Evolutionary conservation across 1,140 invertebrate genomes (phyloP).

Genomic region (Thaumatotibia leucotreta): DNA sequence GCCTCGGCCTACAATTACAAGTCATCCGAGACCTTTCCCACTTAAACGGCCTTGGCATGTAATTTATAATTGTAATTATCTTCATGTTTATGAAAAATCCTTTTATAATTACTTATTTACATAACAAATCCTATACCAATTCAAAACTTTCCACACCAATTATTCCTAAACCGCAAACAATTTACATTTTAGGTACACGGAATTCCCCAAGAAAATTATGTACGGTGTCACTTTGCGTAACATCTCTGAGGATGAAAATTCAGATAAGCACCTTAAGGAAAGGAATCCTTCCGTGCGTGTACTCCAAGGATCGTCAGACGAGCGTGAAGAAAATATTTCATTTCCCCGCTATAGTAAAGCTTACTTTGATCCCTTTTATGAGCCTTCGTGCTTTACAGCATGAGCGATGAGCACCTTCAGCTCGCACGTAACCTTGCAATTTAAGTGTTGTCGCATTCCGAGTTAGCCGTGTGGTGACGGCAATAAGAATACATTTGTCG

Average conservation of each 20-base stretch:
- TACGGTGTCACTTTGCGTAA: conserved; percentile 12
- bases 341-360: conserved; percentile 49
- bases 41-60: no score
- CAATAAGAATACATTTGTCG: no score
- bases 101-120: conserved; percentile 15
- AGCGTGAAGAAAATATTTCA: conserved; percentile 59
- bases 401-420: conserved; percentile 39
- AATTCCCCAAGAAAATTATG: conserved; percentile 4
- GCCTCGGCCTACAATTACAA: no score
- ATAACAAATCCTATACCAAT: conserved; percentile 37
- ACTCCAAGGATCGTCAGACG: conserved; percentile 31
- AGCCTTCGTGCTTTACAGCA: conserved; percentile 32
- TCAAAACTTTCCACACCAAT: conserved; percentile 24
- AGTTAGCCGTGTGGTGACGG: no score
- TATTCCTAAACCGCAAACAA: conserved; percentile 9
- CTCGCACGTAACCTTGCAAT: conserved; percentile 20
- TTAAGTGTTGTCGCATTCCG: not conserved
- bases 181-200: conserved; percentile 5
- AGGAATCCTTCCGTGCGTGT: conserved; percentile 18
- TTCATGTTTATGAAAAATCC: not conserved
- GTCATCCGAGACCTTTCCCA: no score
- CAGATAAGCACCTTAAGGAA: conserved; percentile 35
- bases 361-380: conserved; percentile 54
- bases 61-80: no score
- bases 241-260: conserved; percentile 17